These are phyloP conservation scores for Petromus typicus DNA, from an alignment of 2,113 vertebrate species.

Conservation along the genomic window DNA sequence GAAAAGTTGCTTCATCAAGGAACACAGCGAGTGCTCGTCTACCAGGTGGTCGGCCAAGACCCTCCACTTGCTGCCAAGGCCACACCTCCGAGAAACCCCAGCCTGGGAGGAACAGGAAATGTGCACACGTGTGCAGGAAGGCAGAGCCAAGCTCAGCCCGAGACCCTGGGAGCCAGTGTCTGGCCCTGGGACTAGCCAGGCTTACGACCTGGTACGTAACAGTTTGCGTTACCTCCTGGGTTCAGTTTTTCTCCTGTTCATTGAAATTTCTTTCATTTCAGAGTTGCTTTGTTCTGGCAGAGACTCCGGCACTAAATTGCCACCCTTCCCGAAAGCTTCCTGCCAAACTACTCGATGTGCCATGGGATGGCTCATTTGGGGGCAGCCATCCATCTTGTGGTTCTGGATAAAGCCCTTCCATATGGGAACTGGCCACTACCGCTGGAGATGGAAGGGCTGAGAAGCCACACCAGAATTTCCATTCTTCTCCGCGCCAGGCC, in stretches of 20 bases:
- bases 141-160: neutral
- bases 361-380: neutral
- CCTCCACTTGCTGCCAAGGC: neutral
- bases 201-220: too few species aligned
- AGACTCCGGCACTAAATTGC: conserved; percentile 3
- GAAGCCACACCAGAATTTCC: neutral
- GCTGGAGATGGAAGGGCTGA: neutral
- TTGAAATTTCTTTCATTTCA: conserved; percentile 10
- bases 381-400: neutral
- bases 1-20: neutral
- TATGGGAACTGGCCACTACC: neutral
- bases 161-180: neutral
- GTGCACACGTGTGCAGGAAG: too few species aligned
- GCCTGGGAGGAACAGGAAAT: neutral
- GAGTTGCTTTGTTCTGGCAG: conserved; percentile 32
- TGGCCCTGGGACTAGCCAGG: neutral
- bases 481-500: neutral
- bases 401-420: conserved; percentile 10
- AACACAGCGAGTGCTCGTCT: neutral
- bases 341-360: neutral
- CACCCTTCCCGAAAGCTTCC: neutral
- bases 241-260: neutral
- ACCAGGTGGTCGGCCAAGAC: neutral
- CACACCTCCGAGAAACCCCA: neutral
- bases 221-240: neutral